Evolutionary conservation across 2,888 invertebrate species (phyloP), one percentile per base, ranked within the genome.

Genomic region (Drosophila prostipennis): DNA sequence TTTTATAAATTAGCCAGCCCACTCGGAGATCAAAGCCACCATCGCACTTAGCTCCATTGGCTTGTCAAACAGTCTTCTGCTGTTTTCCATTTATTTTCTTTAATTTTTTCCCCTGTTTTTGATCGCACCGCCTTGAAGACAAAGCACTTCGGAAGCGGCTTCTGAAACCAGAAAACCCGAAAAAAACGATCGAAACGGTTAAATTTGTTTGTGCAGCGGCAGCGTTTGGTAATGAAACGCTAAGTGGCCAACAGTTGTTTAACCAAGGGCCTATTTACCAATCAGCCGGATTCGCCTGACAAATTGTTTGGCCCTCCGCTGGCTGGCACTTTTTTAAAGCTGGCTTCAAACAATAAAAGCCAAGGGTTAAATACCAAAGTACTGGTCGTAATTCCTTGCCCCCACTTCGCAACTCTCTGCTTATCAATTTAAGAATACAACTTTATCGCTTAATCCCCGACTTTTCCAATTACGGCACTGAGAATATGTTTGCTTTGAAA

Each of bases 71-170:
- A 87, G 69, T 68, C 48, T 23, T 42, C 10, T 10, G 6, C n/a
- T 29, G 32, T 11, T 46, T 46, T 48, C 13, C 61, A 59, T 32
- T 16, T 19, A 19, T 39, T 48, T 32, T 36, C 13, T 23, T 6
- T 8, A 14, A 14, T 19, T 40, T 56, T 46, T 58, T 36, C n/a
- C 29, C 7, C 29, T 32, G 65, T 67, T 67, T 81, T 79, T 82
- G 86, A 87, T 82, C 84, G 37, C 26, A 68, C 83, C 87, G 86
- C 68, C 51, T 11, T 43, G 16, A 16, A 23, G 69, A 57, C 59
- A 71, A 74, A 75, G 59, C 80, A 80, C 83, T 86, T 86, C 84
- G 88, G 84, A 88, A 85, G 84, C 84, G 83, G 88, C 84, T 85
- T 85, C 84, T 85, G 84, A 80, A 78, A 23, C 42, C 42, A 11